Base-by-base conservation (phyloP, 2,888 invertebrate species). In the Agrochola circellaris region DNA sequence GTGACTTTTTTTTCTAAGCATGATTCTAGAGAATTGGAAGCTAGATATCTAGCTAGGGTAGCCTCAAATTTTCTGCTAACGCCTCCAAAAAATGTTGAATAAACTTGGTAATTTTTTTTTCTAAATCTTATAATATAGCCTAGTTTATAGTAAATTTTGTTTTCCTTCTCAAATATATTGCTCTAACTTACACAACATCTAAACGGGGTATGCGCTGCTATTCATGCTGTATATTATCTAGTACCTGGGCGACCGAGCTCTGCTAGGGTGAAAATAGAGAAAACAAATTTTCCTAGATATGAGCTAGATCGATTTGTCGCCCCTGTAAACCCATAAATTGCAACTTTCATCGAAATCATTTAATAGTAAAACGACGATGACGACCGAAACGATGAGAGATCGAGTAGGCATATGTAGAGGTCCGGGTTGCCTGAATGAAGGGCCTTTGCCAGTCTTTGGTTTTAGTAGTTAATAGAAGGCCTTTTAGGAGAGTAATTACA, bases 151-250 rank as follows among this genome's bases (percentile, higher is more conserved):
- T 20, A 20, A 60, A 45, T 15, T 51, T 3, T 51, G 51, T 51
- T 20, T 51, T n/a, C n/a, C n/a, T 51, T 60, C 20, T 66, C 6
- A 48, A 66, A 45, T 26, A 45, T 45, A 30, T 23, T 48, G 15
- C 66, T 42, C 17, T 42, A n/a, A 34, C 20, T 34, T 20, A 61
- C 17, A 45, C 15, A 45, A 45, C 9, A 30, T 48, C 8, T 66
- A 75, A 75, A 79, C 81, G 81, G 87, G 84, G 73, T 81, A 54
- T 70, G 75, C 26, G 51, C 6, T 64, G 64, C 77, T 86, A 82
- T 84, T 81, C 81, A 84, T 77, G 72, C 77, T 75, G 56, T 34
- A 70, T 75, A 51, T 73, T 70, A 74, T 74, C 34, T 34, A 34
- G 34, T 34, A 34, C 34, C 34, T 34, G 34, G 34, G 34, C 34